Evolutionary conservation across 2,797 vertebrate species (phyloP), one percentile per base, ranked within the genome.

Genomic region (Sebastolobus alascanus): DNA sequence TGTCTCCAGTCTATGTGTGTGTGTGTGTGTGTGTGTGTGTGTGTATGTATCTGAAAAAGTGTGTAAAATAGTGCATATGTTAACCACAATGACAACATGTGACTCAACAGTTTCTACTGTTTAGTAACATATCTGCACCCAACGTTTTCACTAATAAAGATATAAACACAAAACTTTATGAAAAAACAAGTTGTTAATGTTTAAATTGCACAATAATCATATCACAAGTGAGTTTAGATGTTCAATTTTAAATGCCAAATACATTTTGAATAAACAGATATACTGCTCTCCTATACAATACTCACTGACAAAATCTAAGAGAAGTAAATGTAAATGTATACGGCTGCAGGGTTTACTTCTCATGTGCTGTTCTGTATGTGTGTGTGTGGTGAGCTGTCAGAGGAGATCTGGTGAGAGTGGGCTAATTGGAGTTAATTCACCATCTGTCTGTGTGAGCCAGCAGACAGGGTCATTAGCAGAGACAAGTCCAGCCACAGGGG

Each of bases 391-490:
- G 91, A 89, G 91, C 91, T 94, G 94, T 94, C 93, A 94, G 84
- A 73, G 82, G 75, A 84, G 89, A 93, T 93, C 90, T 93, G 87
- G 85, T 87, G 86, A 92, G 93, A 93, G 88, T 93, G 91, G 90
- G 88, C 93, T 94, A 95, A 95, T 94, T 93, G 93, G 92, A 94
- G 94, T 94, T 93, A 94, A 94, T 95, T 94, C 90, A 94, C 94
- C 94, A 95, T 95, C 94, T 95, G 94, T 90, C 91, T 91, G 83
- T 78, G 87, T 86, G 87, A 89, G 89, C 87, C 91, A 90, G 89
- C 90, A 93, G 92, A 93, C 91, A 92, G 93, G 93, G 92, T 94
- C 94, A 95, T 95, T 94, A 94, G 93, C 89, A 92, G 90, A 95
- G 86, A 95, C 92, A 93, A 93, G 92, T 93, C 89, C 88, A 90